Evolutionary conservation across 2,797 vertebrate genomes (phyloP).

Genomic region (Setipinna tenuifilis): DNA sequence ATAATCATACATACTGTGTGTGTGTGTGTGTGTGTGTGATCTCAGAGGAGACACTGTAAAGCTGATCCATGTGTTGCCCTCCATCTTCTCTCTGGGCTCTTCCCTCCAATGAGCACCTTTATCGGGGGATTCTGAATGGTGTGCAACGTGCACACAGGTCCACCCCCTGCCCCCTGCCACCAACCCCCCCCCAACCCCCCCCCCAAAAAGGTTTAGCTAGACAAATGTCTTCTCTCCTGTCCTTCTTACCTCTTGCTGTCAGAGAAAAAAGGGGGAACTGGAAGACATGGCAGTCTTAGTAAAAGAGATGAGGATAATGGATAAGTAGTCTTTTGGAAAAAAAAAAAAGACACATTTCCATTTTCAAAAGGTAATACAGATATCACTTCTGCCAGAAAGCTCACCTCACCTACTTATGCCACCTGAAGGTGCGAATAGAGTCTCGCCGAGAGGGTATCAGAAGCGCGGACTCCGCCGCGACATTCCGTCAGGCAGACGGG

Average conservation of each 20-base stretch:
- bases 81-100: not conserved
- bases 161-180: no score
- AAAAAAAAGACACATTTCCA: constrained; percentile 48
- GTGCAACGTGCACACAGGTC: not conserved
- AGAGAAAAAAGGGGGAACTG: not conserved
- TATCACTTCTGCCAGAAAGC: constrained; percentile 42
- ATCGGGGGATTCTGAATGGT: not conserved
- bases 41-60: constrained; percentile 2
- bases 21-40: not conserved
- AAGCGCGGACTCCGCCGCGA: constrained; percentile 49
- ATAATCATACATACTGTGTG: constrained; percentile 4
- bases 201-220: not conserved
- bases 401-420: constrained; percentile 37
- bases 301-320: constrained; percentile 50
- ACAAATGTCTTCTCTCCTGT: constrained; percentile 7
- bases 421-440: constrained; percentile 53
- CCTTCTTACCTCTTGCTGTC: constrained; percentile 1
- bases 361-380: constrained; percentile 53
- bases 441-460: constrained; percentile 59
- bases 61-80: constrained; percentile 5
- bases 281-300: constrained; percentile 4
- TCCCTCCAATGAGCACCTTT: not conserved
- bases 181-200: not conserved
- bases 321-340: constrained; percentile 37
- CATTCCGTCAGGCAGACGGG: constrained; percentile 63